Evolutionary conservation across 2,113 vertebrate species (phyloP).

Genomic region (Aix galericulata): DNA sequence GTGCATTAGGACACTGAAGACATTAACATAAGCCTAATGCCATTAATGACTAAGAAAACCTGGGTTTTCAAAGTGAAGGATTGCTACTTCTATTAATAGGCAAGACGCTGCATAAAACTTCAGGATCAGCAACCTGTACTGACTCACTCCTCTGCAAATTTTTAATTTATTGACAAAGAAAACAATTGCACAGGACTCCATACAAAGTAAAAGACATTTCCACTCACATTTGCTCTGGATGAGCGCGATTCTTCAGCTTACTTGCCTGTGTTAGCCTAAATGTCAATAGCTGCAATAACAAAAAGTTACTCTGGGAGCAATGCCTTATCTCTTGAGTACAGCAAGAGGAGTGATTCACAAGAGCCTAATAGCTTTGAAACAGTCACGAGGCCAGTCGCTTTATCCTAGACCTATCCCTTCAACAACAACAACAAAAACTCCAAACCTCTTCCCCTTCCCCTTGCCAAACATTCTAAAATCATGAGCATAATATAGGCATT

Average conservation of each 20-base stretch:
- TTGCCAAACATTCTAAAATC: background rate
- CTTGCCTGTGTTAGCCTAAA: background rate
- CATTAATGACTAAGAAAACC: background rate
- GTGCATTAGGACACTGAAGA: background rate
- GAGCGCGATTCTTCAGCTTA: background rate
- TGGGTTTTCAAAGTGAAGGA: background rate
- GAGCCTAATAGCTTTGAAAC: background rate
- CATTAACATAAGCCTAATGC: background rate
- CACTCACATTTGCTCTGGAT: background rate
- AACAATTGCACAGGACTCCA: background rate
- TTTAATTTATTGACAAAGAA: background rate
- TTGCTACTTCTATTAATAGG: background rate
- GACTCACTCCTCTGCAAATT: accelerated
- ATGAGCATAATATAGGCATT: background rate
- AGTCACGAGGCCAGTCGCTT: background rate
- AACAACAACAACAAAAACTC: background rate
- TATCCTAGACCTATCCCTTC: background rate
- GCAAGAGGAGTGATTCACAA: background rate
- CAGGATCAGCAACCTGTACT: accelerated
- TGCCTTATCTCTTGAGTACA: background rate
- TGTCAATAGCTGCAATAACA: background rate
- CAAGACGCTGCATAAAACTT: background rate
- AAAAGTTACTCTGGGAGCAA: background rate
- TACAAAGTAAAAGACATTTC: accelerated
- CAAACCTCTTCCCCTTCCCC: background rate